Evolutionary conservation across 2,113 vertebrate genomes (phyloP).

Genomic region (Pycnonotus jocosus): DNA sequence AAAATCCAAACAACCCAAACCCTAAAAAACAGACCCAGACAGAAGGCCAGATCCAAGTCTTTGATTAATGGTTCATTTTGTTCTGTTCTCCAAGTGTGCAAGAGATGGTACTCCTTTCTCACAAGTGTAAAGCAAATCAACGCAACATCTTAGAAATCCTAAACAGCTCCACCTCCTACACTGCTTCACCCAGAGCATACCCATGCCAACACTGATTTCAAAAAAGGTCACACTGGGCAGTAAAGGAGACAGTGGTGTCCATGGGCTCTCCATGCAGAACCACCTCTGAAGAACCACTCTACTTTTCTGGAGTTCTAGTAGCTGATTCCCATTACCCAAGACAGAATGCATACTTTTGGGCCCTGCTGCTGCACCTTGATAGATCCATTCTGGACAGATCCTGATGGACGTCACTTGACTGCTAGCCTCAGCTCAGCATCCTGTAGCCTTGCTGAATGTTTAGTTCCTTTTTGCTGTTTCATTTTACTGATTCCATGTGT

Average conservation of each 20-base stretch:
- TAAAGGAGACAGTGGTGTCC: not conserved
- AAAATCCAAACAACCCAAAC: not conserved
- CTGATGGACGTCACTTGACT: not conserved
- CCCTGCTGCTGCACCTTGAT: not conserved
- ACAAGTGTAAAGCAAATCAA: not conserved
- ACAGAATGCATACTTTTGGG: not conserved
- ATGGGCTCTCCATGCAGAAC: not conserved
- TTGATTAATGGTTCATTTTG: not conserved
- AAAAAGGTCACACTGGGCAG: not conserved
- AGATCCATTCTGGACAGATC: not conserved
- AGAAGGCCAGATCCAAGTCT: not conserved
- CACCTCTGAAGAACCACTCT: not conserved
- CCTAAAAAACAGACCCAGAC: not conserved
- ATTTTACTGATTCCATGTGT: not conserved
- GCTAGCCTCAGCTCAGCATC: not conserved
- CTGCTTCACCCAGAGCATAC: not conserved
- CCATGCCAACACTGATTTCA: not conserved
- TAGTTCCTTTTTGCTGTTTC: not conserved
- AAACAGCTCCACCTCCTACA: not conserved
- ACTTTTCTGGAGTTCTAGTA: not conserved
- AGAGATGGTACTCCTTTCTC: not conserved
- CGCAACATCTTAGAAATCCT: not conserved
- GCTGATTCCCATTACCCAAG: not conserved
- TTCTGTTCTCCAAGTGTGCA: not conserved
- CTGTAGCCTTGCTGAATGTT: not conserved